phyloP scores from a whole-genome alignment of 2,113 vertebrate species.

The Dasypus novemcinctus region DNA sequence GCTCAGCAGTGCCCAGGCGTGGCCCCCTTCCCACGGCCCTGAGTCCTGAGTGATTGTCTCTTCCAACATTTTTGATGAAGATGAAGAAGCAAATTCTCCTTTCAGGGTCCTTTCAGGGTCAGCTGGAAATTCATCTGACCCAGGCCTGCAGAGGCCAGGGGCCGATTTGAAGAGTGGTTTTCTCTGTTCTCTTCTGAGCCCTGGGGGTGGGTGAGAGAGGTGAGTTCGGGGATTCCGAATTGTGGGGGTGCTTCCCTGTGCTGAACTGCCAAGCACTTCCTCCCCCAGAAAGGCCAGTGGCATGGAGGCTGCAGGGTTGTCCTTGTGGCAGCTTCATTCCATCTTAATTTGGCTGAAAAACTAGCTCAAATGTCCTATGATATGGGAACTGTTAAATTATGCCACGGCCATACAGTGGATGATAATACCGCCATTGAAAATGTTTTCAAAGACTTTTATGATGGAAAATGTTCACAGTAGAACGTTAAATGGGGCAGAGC shows the following conservation, averaged over 20 bases:
- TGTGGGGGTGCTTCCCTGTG: not conserved
- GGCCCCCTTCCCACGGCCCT: not conserved
- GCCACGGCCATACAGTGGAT: not conserved
- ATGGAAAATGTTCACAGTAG: not conserved
- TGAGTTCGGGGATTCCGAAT: not conserved
- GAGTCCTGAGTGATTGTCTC: not conserved
- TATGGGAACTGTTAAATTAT: not conserved
- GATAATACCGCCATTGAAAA: constrained; percentile 11
- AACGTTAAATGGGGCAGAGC: not conserved
- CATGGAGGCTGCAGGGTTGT: not conserved
- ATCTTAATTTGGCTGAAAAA: not conserved
- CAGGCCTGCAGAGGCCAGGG: not conserved
- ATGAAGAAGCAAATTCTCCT: not conserved
- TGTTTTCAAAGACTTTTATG: constrained; percentile 18
- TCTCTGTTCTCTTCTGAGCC: not conserved
- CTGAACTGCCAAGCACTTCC: not conserved
- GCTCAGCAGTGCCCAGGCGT: not conserved
- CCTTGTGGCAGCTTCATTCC: not conserved
- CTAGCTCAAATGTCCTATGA: not conserved
- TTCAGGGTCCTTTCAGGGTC: not conserved
- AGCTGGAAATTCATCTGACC: not conserved
- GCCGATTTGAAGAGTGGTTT: not conserved
- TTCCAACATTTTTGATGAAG: not conserved
- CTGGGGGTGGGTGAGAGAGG: not conserved
- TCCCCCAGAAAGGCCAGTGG: not conserved